Base-by-base conservation (phyloP, 2,113 vertebrate genomes). In the Cyprinodon variegatus region DNA sequence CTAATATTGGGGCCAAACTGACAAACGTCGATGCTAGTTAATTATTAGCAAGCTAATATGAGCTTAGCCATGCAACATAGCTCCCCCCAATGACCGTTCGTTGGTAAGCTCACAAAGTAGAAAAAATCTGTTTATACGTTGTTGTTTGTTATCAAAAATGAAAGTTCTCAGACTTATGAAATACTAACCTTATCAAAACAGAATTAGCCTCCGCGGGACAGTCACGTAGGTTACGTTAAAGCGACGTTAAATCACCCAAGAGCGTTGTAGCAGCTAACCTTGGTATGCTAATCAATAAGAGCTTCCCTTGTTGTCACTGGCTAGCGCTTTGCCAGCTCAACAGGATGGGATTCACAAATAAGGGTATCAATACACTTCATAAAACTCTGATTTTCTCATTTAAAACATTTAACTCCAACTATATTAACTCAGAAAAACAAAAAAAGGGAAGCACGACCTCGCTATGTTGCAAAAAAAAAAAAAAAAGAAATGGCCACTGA, bases 401-500 rank as follows among this genome's bases (percentile, higher is more conserved):
- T 4, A 17, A 43, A 43, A 5, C 20, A 48, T 61, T 11, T 63
- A 61, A 82, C 62, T 77, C 65, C 40, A 41, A 48, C 61, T 20
- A 76, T 72, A 70, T 68, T 48, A 62, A 72, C 62, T 77, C 29
- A 83, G 59, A 77, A 82, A 53, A 63, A 41, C 70, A 41, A 83
- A 82, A 86, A 88, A 70, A 84, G 53, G 68, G 57, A 88, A 85
- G 76, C 81, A 83, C 6, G 77, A 72, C 72, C 82, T 65, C 45
- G 78, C 70, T 83, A 86, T 83, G 83, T 87, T 88, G 81, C 88
- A 83, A 88, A 91, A 90, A 91, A 90, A 91, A 92, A 93, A 89
- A 88, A 91, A 90, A 91, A 90, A 91, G 93, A 93, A 90, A 90
- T 92, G 93, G 91, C 90, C 91, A 90, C 90, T 90, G 90, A 89